Base-by-base conservation (phyloP, 2,888 invertebrate species). In the Agapostemon virescens region DNA sequence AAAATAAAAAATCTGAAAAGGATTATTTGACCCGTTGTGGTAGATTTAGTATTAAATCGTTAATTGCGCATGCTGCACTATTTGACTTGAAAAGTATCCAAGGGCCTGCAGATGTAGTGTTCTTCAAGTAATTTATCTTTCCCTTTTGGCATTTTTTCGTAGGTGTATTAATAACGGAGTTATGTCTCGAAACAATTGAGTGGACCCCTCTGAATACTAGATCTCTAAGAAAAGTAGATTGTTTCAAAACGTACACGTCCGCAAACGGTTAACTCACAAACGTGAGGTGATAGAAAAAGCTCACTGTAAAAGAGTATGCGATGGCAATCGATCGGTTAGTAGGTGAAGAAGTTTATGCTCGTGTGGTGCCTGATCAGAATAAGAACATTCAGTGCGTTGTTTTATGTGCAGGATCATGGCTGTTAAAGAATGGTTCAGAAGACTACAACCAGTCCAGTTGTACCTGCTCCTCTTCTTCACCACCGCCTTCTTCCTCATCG, bases 341-440 rank as follows among this genome's bases (percentile, higher is more conserved):
- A 42, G 45, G 23, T 26, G 36, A 15, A 36, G 30, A 15, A 36
- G 20, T 63, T 20, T 2, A 0, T n/a, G 13, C 63, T 33, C 63
- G 13, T 0, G 36, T 63, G 33, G 36, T 36, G 36, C 4, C 33
- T 38, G 11, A 30, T 72, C 13, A 67, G 72, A 75, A 66, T 70
- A 79, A 52, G 38, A 78, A 68, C 49, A 45, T 68, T 74, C 61
- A 79, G 30, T 45, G 74, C 30, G 45, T 82, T 74, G 33, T 13
- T 82, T 77, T 79, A 64, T 33, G 52, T 40, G 17, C 77, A 87
- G 82, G 74, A 77, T 82, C 81, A 97, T 97, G 97, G 95, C 97
- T 77, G 95, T 97, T 93, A 97, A 97, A 92, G 95, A 96, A 91
- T 95, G 96, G 94, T 94, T 97, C 79, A 95, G 95, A 85, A 95